Evolutionary conservation across 1,140 invertebrate species (phyloP).

Genomic region (Zaprionus kolodkinae): DNA sequence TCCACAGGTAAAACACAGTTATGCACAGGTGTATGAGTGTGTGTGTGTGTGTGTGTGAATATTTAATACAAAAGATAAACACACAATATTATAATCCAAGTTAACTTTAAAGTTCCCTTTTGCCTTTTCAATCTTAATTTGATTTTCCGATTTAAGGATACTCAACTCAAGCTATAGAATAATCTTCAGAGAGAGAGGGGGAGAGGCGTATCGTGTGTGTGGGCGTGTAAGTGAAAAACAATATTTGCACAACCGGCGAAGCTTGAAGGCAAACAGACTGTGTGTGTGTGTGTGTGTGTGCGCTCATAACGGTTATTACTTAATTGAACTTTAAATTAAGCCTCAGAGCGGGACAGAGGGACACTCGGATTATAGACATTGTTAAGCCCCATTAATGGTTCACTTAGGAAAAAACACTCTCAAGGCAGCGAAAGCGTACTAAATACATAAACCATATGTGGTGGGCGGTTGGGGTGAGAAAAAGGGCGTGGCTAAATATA

Average conservation of each 20-base stretch:
- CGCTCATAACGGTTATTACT: slow-evolving; percentile 62
- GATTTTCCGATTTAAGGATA: slow-evolving; percentile 68
- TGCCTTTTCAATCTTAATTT: slow-evolving; percentile 55
- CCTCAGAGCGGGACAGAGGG: neutral
- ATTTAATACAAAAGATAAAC: neutral
- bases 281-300: slow-evolving; percentile 27
- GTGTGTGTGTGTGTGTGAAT: slow-evolving; percentile 5
- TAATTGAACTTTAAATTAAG: slow-evolving; percentile 62
- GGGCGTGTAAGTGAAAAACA: slow-evolving; percentile 65
- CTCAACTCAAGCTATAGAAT: slow-evolving; percentile 18
- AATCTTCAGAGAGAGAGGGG: neutral
- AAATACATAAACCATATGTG: neutral
- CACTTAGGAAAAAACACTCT: neutral
- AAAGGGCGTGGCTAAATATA: slow-evolving; percentile 15
- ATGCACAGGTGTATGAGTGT: neutral
- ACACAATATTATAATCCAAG: neutral
- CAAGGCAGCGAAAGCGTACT: neutral
- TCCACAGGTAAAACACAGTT: slow-evolving; percentile 39
- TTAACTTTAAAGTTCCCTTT: slow-evolving; percentile 13
- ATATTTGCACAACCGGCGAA: slow-evolving; percentile 72
- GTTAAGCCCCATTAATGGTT: neutral
- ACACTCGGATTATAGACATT: neutral
- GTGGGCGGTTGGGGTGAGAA: neutral
- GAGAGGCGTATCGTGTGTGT: neutral
- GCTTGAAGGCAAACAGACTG: slow-evolving; percentile 39